Conservation (phyloP, 2,797 vertebrate species). For the Cuculus canorus region DNA sequence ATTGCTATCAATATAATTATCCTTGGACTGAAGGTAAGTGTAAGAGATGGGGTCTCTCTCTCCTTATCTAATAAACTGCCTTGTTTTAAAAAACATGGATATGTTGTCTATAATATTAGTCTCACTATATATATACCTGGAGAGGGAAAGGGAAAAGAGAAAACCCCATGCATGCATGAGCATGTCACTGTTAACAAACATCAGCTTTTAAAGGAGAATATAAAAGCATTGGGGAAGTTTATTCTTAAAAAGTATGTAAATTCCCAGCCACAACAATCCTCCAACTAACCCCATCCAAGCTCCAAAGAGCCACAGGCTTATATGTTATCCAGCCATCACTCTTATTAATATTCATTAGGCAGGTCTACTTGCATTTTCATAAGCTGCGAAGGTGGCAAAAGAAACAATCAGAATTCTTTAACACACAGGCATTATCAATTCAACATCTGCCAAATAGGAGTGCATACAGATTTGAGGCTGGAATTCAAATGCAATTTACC, state of each 20-base stretch:
- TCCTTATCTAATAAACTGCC: slow-evolving; percentile 62
- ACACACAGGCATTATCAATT: slow-evolving; percentile 74
- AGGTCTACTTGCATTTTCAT: slow-evolving; percentile 78
- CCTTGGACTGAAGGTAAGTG: slow-evolving; percentile 46
- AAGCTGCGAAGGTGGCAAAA: slow-evolving; percentile 75
- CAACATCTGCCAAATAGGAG: slow-evolving; percentile 73
- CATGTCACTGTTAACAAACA: slow-evolving; percentile 28
- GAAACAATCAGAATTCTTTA: slow-evolving; percentile 81
- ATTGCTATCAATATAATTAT: slow-evolving; percentile 57
- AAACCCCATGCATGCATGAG: fast-evolving
- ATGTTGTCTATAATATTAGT: background rate
- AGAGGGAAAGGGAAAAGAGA: background rate
- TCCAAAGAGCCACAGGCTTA: slow-evolving; percentile 72
- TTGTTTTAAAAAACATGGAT: slow-evolving; percentile 29
- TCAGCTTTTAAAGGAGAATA: slow-evolving; percentile 61
- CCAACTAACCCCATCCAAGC: slow-evolving; percentile 65
- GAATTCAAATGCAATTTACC: slow-evolving; percentile 75
- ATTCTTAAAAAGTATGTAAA: slow-evolving; percentile 78
- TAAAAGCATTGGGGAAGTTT: slow-evolving; percentile 72
- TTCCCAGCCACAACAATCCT: slow-evolving; percentile 69
- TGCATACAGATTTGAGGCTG: slow-evolving; percentile 61
- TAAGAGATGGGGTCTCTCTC: slow-evolving; percentile 51
- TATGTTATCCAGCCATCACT: slow-evolving; percentile 70
- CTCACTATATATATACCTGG: background rate
- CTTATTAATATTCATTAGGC: slow-evolving; percentile 79